Base-by-base conservation (phyloP, 2,888 invertebrate species). In the Catonia carolina region DNA sequence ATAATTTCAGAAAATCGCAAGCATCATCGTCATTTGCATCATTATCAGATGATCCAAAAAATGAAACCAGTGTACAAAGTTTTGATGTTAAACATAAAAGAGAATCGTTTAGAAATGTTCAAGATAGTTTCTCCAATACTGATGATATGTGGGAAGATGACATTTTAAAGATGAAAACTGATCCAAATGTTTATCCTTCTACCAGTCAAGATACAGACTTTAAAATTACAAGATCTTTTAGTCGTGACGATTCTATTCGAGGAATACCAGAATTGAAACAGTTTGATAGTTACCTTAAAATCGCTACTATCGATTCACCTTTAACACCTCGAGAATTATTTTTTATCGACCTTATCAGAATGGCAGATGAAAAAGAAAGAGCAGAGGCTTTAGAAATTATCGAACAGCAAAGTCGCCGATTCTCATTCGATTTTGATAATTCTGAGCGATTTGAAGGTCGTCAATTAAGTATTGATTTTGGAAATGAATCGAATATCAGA, bases 281-380 rank as follows among this genome's bases (percentile, higher is more conserved):
- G 15, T 55, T 48, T 23, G 39, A 55, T 33, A 50, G 15, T 17
- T 49, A 55, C 31, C 39, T 47, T n/a, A 37, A 39, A 18, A n/a
- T 53, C 8, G 53, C 42, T 23, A 10, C 31, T 15, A 14, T 53
- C 6, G 53, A 53, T 42, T 37, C 53, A 5, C 54, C 50, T 7
- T 12, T 54, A 31, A 42, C 58, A 15, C 58, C 58, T 7, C 48
- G 58, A 27, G 42, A 58, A n/a, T 33, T 50, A 17, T 58, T 58
- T 31, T 58, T 58, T 23, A 54, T 22, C 18, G 58, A 58, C 27
- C 36, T 58, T 8, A 22, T 20, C 33, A 42, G 49, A 41, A 47
- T 53, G 49, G 58, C 54, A n/a, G 54, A 58, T 12, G 23, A 50
- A 10, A 42, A 45, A 51, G 56, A 56, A 42, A 56, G 51, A 31